Evolutionary conservation across 2,888 invertebrate species (phyloP).

Genomic region (Diadegma fenestrale): DNA sequence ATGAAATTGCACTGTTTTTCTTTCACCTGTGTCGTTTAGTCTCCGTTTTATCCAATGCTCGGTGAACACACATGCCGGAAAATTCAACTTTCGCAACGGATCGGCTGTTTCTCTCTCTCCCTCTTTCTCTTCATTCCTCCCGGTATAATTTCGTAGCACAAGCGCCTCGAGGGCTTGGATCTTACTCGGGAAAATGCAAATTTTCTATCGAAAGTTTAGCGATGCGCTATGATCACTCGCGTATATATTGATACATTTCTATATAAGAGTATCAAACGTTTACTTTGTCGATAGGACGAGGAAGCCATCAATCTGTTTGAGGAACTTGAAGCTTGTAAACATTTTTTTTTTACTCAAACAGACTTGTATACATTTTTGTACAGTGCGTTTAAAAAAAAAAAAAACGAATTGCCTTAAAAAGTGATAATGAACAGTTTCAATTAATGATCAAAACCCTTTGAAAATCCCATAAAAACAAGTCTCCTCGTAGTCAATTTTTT

Average conservation of each 20-base stretch:
- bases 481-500: neutral
- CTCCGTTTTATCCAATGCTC: constrained; percentile 43
- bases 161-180: constrained; percentile 69
- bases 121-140: constrained; percentile 12
- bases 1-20: constrained; percentile 39
- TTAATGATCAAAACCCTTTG: no score
- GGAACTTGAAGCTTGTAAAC: neutral
- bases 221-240: constrained; percentile 35
- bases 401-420: no score
- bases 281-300: neutral
- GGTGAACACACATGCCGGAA: constrained; percentile 36
- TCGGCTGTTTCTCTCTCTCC: neutral
- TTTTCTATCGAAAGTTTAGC: constrained; percentile 75
- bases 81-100: constrained; percentile 13
- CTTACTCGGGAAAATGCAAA: constrained; percentile 78
- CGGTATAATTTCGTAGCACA: constrained; percentile 47
- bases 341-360: neutral
- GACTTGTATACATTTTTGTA: no score
- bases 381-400: no score
- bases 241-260: neutral
- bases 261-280: constrained; percentile 1
- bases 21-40: constrained; percentile 47
- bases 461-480: no score
- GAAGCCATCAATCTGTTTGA: neutral
- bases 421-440: no score